Base-by-base conservation (phyloP, 2,797 vertebrate species). In the Clarias pachynema region DNA sequence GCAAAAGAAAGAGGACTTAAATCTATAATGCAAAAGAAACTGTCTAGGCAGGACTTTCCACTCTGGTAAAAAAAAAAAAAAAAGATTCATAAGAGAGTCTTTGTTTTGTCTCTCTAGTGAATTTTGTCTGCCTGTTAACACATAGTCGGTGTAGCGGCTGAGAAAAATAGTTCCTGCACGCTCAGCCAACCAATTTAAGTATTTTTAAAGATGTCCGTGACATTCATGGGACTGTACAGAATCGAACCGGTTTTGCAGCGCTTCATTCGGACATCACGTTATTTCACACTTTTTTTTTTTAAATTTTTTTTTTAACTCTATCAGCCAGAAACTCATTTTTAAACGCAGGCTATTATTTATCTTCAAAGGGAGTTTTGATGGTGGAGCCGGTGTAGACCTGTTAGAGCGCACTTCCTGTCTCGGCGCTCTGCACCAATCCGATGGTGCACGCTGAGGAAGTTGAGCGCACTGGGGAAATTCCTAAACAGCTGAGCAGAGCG, bases 381-480 rank as follows among this genome's bases (percentile, higher is more conserved):
- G 89, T 85, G 85, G 88, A 91, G 87, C 89, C 91, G 92, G 91
- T 92, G 91, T 91, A 93, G 91, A 93, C 90, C 91, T 85, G 93
- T 88, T 91, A 91, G 87, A 87, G 86, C 89, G 88, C 86, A 91
- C 92, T 94, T 95, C 94, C 94, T 95, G 93, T 92, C 92, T 88
- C 81, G 89, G 16, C 37, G 85, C 89, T 79, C 63, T 89, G 87
- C 87, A 87, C 94, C 94, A 95, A 93, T 95, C 93, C 92, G 83
- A 85, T 40, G 78, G 88, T 87, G 85, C 88, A 90, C 74, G 81
- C 70, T 87, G 90, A 94, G 95, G 95, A 96, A 96, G 94, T 94
- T 87, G 83, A 92, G 89, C 89, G 90, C 90, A 83, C 90, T 81
- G 91, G 95, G 95, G 95, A 94, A 96, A 95, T 96, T 96, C 95